Base-by-base conservation (phyloP, 2,888 invertebrate species). In the Bellardia bayeri region DNA sequence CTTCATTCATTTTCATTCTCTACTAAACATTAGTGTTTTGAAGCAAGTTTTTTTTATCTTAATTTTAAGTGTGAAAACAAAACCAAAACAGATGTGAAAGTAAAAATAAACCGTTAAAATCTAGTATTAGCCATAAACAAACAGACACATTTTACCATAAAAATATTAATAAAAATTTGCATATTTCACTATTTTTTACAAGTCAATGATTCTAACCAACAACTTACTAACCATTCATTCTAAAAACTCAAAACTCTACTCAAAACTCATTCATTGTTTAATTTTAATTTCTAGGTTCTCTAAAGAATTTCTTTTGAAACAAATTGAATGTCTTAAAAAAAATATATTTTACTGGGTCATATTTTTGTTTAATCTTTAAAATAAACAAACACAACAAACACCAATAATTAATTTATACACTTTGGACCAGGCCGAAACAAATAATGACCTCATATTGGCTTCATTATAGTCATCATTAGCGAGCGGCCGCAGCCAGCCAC, bases 311-410 rank as follows among this genome's bases (percentile, higher is more conserved):
- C 23, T 81, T 72, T n/a, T 6, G 23, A 49, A 42, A 74, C 9
- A 64, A 56, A 81, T 74, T 74, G 23, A 45, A 37, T 33, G 37
- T 37, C 5, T 37, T 11, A 23, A 72, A 40, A 16, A 54, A 56
- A 69, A 69, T 45, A 42, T 82, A 49, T 74, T 82, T 82, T 68
- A 82, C 30, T 82, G 23, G 82, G 80, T 80, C 80, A 80, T 42
- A 42, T 71, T 51, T 51, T 51, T n/a, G 16, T 61, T 69, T 61
- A 23, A 45, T 45, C n/a, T 40, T 6, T 49, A 33, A 13, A 45
- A 66, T 45, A 45, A 45, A 45, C 45, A 45, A 23, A 4, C 45
- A 13, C 45, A 45, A 66, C 13, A 66, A 66, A 40, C 33, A 54
- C 58, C 58, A 42, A 14, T 2, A 75, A 51, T 51, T 49, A 37